Evolutionary conservation across 2,113 vertebrate genomes (phyloP).

Genomic region (Leucopternis melanops): DNA sequence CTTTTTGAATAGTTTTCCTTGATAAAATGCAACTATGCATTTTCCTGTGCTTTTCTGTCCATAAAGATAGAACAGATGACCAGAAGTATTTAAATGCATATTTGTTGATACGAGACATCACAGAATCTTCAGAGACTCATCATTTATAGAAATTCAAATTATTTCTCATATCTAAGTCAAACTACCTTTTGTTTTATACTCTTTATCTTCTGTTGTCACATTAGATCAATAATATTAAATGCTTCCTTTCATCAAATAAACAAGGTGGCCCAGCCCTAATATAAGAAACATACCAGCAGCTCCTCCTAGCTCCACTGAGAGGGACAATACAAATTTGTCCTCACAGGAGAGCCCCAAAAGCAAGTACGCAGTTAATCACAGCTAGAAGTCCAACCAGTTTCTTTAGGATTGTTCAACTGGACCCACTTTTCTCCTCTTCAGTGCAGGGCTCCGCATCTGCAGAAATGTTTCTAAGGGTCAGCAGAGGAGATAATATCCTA

Average conservation of each 20-base stretch:
- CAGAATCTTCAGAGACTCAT: neutral
- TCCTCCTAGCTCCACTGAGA: neutral
- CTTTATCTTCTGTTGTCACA: neutral
- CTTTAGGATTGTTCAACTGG: neutral
- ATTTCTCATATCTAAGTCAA: neutral
- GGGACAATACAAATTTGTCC: neutral
- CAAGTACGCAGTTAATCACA: neutral
- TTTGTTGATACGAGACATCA: neutral
- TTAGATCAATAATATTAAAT: neutral
- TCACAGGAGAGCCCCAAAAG: neutral
- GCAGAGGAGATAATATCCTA: neutral
- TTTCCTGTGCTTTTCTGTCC: neutral
- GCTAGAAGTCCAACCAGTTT: neutral
- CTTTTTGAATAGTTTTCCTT: neutral
- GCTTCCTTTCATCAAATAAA: neutral
- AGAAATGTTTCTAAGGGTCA: neutral
- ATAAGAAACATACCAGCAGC: neutral
- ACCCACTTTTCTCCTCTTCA: neutral
- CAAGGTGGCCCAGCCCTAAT: neutral
- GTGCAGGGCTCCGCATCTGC: neutral
- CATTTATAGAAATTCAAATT: neutral
- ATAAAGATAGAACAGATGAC: neutral
- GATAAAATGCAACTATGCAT: neutral
- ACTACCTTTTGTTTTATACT: neutral
- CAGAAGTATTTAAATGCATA: neutral